phyloP scores from a whole-genome alignment of 2,888 invertebrate genomes.

The Andrena bucephala region DNA sequence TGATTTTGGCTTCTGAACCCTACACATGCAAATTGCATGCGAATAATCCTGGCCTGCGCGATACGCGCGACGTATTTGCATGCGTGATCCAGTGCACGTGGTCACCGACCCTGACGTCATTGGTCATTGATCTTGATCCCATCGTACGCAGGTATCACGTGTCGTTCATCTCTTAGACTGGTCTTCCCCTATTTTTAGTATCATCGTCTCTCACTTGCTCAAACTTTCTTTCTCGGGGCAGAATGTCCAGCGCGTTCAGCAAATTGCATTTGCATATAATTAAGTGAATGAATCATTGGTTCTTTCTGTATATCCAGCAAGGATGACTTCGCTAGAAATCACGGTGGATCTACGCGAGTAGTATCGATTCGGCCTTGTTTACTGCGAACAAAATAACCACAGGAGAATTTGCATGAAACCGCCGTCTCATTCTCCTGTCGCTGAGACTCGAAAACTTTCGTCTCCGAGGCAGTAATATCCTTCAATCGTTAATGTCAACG shows the following conservation, averaged over 20 bases:
- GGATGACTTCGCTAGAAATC: no score
- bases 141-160: constrained; percentile 37
- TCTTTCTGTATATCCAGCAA: no score
- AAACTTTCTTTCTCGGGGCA: neutral
- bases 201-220: neutral
- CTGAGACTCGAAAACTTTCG: neutral
- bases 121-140: constrained; percentile 69
- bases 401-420: neutral
- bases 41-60: constrained; percentile 32
- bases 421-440: neutral
- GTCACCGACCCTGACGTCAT: constrained; percentile 88
- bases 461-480: neutral
- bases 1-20: neutral
- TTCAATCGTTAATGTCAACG: neutral
- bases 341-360: no score
- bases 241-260: neutral
- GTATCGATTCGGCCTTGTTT: neutral
- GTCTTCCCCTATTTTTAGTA: neutral
- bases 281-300: neutral
- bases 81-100: constrained; percentile 65
- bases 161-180: neutral
- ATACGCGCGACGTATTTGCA: constrained; percentile 27
- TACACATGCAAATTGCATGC: constrained; percentile 22
- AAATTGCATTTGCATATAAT: neutral
- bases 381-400: neutral